Percentiles rank a stretch among this genome's conserved stretches.
Evolutionary conservation across 1,140 invertebrate genomes (phyloP).

Genomic region (Eufriesea mexicana): DNA sequence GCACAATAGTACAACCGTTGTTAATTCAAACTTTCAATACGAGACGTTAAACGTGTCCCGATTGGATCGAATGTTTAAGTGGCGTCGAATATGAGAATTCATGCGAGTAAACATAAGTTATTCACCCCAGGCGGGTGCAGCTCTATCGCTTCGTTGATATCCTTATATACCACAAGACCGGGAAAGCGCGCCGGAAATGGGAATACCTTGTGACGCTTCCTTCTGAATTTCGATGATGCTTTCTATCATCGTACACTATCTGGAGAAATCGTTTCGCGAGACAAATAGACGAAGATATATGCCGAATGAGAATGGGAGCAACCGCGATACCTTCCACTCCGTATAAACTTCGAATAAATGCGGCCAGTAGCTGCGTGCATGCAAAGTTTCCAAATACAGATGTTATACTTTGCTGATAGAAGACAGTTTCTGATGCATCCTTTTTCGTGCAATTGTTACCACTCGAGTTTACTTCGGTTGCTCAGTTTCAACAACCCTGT

Average conservation of each 20-base stretch:
- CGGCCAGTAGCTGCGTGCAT: neutral
- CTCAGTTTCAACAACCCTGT: no score
- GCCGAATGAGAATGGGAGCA: slow-evolving; percentile 53
- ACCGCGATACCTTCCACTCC: slow-evolving; percentile 18
- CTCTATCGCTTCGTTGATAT: slow-evolving; percentile 67
- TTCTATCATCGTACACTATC: slow-evolving; percentile 65
- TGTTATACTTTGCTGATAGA: neutral
- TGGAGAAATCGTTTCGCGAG: slow-evolving; percentile 56
- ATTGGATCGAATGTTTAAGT: slow-evolving; percentile 44
- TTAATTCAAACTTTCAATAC: no score
- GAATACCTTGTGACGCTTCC: slow-evolving; percentile 75
- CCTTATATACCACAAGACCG: slow-evolving; percentile 77
- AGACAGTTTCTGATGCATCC: neutral
- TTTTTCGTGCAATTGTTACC: neutral
- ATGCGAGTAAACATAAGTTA: slow-evolving; percentile 77
- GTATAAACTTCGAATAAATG: slow-evolving; percentile 19
- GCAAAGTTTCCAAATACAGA: neutral
- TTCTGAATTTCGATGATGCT: slow-evolving; percentile 75
- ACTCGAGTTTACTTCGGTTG: no score
- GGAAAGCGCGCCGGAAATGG: slow-evolving; percentile 74
- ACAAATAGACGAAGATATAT: slow-evolving; percentile 63
- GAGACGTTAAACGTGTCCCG: neutral
- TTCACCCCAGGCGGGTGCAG: slow-evolving; percentile 72
- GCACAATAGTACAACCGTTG: no score
- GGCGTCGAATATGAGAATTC: slow-evolving; percentile 41